Evolutionary conservation across 2,113 vertebrate genomes (phyloP).

Genomic region (Cricetomys ansorgei): DNA sequence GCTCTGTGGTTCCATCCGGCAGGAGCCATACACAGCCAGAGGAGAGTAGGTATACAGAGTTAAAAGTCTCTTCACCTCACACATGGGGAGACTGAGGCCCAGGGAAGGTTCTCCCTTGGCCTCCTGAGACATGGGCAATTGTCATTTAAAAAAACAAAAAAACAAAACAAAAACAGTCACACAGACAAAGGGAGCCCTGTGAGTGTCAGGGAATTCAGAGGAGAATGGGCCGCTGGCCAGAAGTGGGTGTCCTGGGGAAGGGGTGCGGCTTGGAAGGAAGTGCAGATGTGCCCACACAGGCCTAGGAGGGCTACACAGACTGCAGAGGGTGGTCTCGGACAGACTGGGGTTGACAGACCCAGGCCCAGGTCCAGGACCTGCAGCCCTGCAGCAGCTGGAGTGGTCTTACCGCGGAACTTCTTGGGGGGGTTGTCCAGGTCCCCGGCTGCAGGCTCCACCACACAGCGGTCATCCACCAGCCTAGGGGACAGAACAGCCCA

Average conservation of each 20-base stretch:
- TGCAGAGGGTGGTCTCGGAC: fast-evolving
- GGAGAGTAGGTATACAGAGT: neutral
- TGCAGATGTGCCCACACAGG: neutral
- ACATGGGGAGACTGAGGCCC: neutral
- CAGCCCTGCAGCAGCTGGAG: fast-evolving
- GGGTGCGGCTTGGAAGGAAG: neutral
- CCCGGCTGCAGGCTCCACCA: slow-evolving; percentile 95
- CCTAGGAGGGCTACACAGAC: fast-evolving
- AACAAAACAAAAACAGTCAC: neutral
- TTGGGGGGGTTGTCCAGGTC: slow-evolving; percentile 97
- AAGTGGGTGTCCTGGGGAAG: neutral
- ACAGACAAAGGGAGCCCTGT: slow-evolving; percentile 26
- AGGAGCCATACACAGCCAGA: too few relatives aligned
- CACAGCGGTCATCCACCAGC: slow-evolving; percentile 97
- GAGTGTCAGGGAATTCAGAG: fast-evolving
- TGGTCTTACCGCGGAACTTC: slow-evolving; percentile 95
- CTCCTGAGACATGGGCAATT: neutral
- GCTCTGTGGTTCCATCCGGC: neutral
- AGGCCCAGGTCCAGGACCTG: neutral
- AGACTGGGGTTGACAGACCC: fast-evolving
- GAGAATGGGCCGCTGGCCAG: fast-evolving
- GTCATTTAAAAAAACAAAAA: neutral
- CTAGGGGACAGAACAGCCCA: slow-evolving; percentile 79
- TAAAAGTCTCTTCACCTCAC: neutral
- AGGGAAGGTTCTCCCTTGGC: neutral